These are phyloP conservation scores for Pterophyllum scalare DNA, from an alignment of 2,113 vertebrate species.

Conservation along the genomic window DNA sequence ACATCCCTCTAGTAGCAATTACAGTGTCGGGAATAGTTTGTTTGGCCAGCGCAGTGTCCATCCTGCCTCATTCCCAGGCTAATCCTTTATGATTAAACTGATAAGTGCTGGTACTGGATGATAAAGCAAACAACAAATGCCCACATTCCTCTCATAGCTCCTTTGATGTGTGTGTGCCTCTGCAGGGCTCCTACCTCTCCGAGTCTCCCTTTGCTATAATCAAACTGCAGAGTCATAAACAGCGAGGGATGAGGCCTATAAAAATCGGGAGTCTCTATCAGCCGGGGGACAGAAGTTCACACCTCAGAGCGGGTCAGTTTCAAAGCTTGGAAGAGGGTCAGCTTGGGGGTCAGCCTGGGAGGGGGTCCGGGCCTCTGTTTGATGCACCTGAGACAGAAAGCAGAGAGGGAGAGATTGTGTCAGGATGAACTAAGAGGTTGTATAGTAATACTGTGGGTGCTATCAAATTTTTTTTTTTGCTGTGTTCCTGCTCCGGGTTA, in stretches of 20 bases:
- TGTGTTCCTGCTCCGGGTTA: background rate
- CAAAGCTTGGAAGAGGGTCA: constrained; percentile 51
- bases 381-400: constrained; percentile 64
- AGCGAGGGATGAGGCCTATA: constrained; percentile 60
- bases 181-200: constrained; percentile 48
- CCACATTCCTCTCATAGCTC: constrained; percentile 74
- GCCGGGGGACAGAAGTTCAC: constrained; percentile 65
- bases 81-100: constrained; percentile 71
- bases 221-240: constrained; percentile 74
- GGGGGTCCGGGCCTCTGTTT: constrained; percentile 60
- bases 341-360: constrained; percentile 29
- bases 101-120: constrained; percentile 65
- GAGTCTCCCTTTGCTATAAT: constrained; percentile 59
- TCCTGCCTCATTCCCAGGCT: constrained; percentile 56
- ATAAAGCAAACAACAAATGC: constrained; percentile 77
- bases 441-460: background rate
- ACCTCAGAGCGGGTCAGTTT: constrained; percentile 61
- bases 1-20: constrained; percentile 30
- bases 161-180: constrained; percentile 73
- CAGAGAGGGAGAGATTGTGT: constrained; percentile 38
- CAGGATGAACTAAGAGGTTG: background rate
- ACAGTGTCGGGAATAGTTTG: constrained; percentile 43
- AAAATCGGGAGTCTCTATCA: constrained; percentile 71
- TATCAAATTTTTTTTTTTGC: background rate
- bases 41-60: constrained; percentile 36